Percentiles rank a stretch among this genome's conserved stretches.
Evolutionary conservation across 2,888 invertebrate species (phyloP).

Genomic region (Scaptodrosophila latifasciaeformis): DNA sequence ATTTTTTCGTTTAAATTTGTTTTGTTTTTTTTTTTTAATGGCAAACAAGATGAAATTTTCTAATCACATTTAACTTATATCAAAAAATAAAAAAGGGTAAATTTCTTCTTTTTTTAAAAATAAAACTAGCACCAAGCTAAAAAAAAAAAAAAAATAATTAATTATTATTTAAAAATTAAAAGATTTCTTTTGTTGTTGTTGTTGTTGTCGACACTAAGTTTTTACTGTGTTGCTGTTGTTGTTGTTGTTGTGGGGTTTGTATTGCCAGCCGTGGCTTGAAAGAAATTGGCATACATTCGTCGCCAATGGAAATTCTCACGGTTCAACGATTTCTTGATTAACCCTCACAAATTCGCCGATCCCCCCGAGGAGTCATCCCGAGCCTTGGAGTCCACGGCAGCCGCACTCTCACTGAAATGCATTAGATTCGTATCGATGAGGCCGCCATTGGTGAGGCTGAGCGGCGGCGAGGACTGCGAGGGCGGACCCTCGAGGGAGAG

Average conservation of each 20-base stretch:
- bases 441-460: conserved; percentile 80
- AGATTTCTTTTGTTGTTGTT: conserved; percentile 1
- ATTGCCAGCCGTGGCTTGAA: conserved; percentile 27
- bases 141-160: too few relatives aligned
- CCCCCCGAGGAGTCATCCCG: conserved; percentile 7
- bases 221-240: too few relatives aligned
- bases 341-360: conserved; percentile 68
- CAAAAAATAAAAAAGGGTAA: background rate
- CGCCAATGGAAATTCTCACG: conserved; percentile 59
- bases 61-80: too few relatives aligned
- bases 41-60: background rate
- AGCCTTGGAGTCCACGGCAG: conserved; percentile 12
- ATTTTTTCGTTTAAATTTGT: background rate
- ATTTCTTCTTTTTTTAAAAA: background rate
- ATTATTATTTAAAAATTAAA: too few relatives aligned
- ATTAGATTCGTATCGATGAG: conserved; percentile 77
- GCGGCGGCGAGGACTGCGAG: conserved; percentile 80
- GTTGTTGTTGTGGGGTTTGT: background rate
- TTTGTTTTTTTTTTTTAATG: conserved; percentile 6
- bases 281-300: conserved; percentile 61
- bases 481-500: conserved; percentile 83
- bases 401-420: conserved; percentile 80
- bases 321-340: conserved; percentile 58
- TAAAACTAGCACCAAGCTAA: too few relatives aligned
- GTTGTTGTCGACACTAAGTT: too few relatives aligned